Percentiles rank a stretch among this genome's conserved stretches.
These are phyloP conservation scores for Mobula hypostoma DNA, from an alignment of 2,113 vertebrate genomes.

Conservation along the genomic window DNA sequence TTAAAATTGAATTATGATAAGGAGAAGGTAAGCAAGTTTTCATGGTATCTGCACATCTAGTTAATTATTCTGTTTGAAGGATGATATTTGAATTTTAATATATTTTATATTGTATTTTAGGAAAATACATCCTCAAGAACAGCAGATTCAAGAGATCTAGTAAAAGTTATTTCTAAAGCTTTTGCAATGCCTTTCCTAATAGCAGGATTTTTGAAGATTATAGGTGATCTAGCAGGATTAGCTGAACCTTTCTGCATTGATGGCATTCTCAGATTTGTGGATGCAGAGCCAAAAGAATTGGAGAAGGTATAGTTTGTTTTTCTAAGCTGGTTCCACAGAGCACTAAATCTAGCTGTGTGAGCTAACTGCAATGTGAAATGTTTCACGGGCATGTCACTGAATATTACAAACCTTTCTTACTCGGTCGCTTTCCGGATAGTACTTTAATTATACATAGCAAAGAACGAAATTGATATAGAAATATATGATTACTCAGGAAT, in stretches of 20 bases:
- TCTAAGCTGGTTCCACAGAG: neutral
- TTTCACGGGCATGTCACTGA: neutral
- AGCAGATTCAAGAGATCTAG: neutral
- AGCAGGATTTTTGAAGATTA: conserved; percentile 19
- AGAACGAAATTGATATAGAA: neutral
- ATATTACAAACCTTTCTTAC: neutral
- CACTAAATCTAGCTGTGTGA: neutral
- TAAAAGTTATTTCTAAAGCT: neutral
- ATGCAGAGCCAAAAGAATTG: neutral
- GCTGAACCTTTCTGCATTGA: conserved; percentile 25
- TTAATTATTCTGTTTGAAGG: neutral
- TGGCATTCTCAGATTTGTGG: conserved; percentile 28
- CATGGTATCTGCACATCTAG: neutral
- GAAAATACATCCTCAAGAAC: conserved; percentile 1
- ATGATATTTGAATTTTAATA: neutral
- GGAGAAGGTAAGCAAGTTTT: conserved; percentile 10
- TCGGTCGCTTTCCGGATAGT: neutral
- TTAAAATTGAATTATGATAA: conserved; percentile 23
- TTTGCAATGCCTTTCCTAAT: neutral
- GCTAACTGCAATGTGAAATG: neutral
- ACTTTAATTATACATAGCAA: neutral
- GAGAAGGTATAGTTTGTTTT: neutral
- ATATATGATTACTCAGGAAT: neutral
- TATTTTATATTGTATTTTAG: conserved; percentile 20
- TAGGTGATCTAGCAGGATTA: conserved; percentile 30